These are phyloP conservation scores for Chanos chanos DNA, from an alignment of 2,797 vertebrate genomes.

Conservation along the genomic window DNA sequence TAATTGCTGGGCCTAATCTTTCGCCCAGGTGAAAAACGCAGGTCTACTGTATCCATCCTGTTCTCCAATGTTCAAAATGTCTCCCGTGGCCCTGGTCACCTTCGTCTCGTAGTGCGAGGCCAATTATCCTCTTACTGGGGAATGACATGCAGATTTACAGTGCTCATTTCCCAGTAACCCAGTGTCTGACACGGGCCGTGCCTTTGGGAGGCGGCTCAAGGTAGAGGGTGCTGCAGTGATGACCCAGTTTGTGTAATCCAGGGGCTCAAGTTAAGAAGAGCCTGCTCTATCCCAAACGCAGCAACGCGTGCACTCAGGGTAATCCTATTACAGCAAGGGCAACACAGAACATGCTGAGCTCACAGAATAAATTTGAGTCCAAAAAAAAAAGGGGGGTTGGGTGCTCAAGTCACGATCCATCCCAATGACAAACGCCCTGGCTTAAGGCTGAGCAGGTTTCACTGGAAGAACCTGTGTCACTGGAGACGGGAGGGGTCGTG, in stretches of 20 bases:
- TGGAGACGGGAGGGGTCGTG: too few species aligned
- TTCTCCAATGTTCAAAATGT: too few species aligned
- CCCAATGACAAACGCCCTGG: neutral
- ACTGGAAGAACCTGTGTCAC: neutral
- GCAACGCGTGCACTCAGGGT: slow-evolving; percentile 33
- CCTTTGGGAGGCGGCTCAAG: neutral
- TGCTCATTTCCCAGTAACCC: slow-evolving; percentile 34
- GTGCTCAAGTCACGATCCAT: slow-evolving; percentile 4
- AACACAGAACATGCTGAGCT: slow-evolving; percentile 58
- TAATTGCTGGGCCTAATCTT: too few species aligned
- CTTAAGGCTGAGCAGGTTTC: neutral
- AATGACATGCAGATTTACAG: slow-evolving; percentile 41
- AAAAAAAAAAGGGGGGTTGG: too few species aligned
- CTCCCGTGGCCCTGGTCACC: too few species aligned
- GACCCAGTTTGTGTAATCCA: slow-evolving; percentile 73
- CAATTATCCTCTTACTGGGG: slow-evolving; percentile 54
- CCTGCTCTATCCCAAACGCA: slow-evolving; percentile 18
- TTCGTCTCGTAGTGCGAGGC: slow-evolving; percentile 43
- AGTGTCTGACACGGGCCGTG: slow-evolving; percentile 27
- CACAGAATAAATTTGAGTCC: slow-evolving; percentile 44
- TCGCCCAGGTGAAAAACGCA: too few species aligned
- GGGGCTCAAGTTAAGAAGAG: slow-evolving; percentile 65
- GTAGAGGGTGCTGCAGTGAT: slow-evolving; percentile 37
- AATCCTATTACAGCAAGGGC: slow-evolving; percentile 71
- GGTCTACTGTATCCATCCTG: too few species aligned